Percentiles rank a stretch among this genome's conserved stretches.
These are phyloP conservation scores for Spilogale gracilis DNA, from an alignment of 2,113 vertebrate genomes.

Conservation along the genomic window DNA sequence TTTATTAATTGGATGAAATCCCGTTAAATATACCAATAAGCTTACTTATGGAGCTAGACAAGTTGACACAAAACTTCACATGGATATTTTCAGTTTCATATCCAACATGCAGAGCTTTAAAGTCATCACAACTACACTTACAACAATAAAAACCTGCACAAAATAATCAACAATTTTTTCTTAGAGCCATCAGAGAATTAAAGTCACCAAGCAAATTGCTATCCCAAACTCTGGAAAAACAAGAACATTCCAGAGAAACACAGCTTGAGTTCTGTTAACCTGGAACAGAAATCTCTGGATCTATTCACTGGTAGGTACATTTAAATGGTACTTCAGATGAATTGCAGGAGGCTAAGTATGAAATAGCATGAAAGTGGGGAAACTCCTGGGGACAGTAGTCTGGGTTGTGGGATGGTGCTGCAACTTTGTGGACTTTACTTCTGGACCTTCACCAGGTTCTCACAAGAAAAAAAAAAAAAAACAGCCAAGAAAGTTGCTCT, in stretches of 20 bases:
- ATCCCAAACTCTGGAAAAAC: not conserved
- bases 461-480: not conserved
- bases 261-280: not conserved
- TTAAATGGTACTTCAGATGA: not conserved
- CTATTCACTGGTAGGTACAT: not conserved
- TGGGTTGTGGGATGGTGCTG: not conserved
- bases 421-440: not conserved
- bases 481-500: not conserved
- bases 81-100: not conserved
- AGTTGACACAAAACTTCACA: not conserved
- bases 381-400: not conserved
- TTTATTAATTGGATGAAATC: conserved; percentile 17
- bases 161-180: not conserved
- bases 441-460: not conserved
- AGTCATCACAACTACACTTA: not conserved
- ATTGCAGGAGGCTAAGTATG: not conserved
- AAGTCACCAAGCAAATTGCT: not conserved
- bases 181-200: not conserved
- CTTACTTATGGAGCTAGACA: not conserved
- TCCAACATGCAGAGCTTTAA: not conserved
- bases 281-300: not conserved
- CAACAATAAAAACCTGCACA: not conserved
- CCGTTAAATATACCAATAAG: not conserved
- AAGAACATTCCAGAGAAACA: not conserved
- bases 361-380: not conserved